Base-by-base conservation (phyloP, 2,888 invertebrate species). In the Clanis bilineata region DNA sequence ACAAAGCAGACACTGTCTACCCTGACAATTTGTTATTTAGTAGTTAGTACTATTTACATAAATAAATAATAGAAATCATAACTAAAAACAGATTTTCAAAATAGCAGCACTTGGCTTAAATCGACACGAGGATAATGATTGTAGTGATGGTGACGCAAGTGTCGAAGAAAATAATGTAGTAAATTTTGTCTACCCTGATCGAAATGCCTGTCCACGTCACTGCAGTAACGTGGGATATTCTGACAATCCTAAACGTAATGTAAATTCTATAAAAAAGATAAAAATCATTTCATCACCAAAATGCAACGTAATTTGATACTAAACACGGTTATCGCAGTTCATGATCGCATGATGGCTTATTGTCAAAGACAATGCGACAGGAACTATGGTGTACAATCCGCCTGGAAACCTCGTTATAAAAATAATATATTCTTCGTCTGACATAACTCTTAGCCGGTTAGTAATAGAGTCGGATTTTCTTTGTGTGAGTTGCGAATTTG, bases 321-420 rank as follows among this genome's bases (percentile, higher is more conserved):
- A 73, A 70, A 76, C 72, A 64, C 70, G 65, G 68, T 76, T 83
- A 86, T 86, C 86, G 65, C 59, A 63, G 64, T 51, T 39, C 58
- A 51, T 25, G 47, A 58, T 58, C 51, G 39, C 38, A 23, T 36
- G 23, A 47, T 70, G 72, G 76, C 75, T 79, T 81, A 81, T 82
- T 77, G 82, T 70, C 71, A 79, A 79, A 88, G 84, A 90, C 90
- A 90, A 90, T 86, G 69, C 68, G 69, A 75, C 88, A 88, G 90
- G 90, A 90, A 87, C 82, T 81, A 86, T 82, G 90, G 78, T 79
- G 66, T 66, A 72, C 72, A 76, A 64, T 60, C 71, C 64, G 71
- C 67, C 51, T 61, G 54, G 51, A 51, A 51, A 51, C 51, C 51
- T 51, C 51, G 51, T 51, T 32, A 47, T 61, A 62, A 55, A 51